Evolutionary conservation across 2,113 vertebrate species (phyloP).

Genomic region (Azemiops feae): DNA sequence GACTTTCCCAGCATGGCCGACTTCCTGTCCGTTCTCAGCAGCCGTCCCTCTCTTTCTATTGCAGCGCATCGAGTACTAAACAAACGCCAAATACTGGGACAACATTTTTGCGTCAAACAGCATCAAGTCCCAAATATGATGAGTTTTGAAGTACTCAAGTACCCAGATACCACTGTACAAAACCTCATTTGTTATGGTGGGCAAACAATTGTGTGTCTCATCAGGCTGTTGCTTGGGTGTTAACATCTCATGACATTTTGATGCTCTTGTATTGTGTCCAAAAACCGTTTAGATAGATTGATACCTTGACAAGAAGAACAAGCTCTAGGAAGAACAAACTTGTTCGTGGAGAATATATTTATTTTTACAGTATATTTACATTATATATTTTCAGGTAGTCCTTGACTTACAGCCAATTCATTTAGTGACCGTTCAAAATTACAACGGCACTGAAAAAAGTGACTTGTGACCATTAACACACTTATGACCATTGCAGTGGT

Average conservation of each 20-base stretch:
- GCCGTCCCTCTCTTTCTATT: background rate
- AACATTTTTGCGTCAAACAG: background rate
- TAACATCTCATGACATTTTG: background rate
- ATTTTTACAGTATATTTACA: background rate
- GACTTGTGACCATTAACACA: background rate
- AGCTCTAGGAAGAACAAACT: background rate
- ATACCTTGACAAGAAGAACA: background rate
- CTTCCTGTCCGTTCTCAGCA: background rate
- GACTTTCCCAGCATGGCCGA: background rate
- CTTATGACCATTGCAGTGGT: background rate
- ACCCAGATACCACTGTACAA: background rate
- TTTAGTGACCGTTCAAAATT: background rate
- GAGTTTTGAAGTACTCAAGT: background rate
- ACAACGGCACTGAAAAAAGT: background rate
- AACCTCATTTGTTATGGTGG: background rate
- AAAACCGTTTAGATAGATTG: background rate
- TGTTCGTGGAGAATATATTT: background rate
- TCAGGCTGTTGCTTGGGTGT: background rate
- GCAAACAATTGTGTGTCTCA: background rate
- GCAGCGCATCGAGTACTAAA: background rate
- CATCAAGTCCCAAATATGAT: background rate
- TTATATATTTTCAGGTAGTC: background rate
- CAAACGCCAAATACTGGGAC: background rate
- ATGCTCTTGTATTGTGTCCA: background rate
- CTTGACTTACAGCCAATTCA: background rate